Evolutionary conservation across 2,113 vertebrate genomes (phyloP).

Genomic region (Castor canadensis): DNA sequence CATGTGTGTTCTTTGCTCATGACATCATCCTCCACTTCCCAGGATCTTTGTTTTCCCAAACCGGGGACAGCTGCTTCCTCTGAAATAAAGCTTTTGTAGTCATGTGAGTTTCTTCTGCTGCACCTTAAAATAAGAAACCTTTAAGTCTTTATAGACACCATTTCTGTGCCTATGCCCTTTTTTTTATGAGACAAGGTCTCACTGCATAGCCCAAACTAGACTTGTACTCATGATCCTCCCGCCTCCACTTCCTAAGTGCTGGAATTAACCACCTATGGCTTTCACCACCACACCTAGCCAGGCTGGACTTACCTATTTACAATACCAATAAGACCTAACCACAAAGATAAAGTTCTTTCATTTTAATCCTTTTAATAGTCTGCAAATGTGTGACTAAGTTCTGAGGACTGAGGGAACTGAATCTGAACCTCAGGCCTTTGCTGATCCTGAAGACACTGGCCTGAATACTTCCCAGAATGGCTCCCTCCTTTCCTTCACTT

Average conservation of each 20-base stretch:
- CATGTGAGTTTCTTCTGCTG: neutral
- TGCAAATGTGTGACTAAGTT: neutral
- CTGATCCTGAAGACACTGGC: neutral
- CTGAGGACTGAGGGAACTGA: neutral
- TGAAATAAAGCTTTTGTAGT: neutral
- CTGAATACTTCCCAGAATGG: neutral
- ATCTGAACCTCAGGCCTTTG: neutral
- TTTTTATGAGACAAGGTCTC: no score
- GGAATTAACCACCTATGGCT: no score
- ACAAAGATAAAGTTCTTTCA: neutral
- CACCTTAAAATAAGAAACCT: neutral
- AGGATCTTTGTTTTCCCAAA: neutral
- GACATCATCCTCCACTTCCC: neutral
- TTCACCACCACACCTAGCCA: no score
- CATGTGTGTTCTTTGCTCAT: neutral
- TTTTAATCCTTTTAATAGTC: neutral
- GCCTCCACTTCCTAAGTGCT: no score
- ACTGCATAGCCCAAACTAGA: no score
- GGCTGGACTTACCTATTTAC: neutral
- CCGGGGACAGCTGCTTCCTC: neutral
- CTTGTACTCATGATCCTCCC: no score
- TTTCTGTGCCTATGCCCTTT: no score
- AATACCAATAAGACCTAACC: neutral
- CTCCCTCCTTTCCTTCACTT: neutral
- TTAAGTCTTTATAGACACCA: neutral